These are phyloP conservation scores for Cyclina sinensis DNA, from an alignment of 1,140 invertebrate species.

Conservation along the genomic window DNA sequence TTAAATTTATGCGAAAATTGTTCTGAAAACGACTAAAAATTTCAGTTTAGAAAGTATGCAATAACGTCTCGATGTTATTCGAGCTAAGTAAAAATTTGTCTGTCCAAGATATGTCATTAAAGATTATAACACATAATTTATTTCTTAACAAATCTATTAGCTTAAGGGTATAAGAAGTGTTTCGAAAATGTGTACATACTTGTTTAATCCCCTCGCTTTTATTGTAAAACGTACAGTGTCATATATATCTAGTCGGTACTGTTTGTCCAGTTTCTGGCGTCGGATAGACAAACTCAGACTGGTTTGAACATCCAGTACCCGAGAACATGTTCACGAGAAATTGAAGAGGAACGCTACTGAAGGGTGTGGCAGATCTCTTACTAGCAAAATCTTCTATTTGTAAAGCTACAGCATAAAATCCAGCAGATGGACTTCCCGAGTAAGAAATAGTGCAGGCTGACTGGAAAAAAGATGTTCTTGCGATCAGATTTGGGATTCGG, in stretches of 20 bases:
- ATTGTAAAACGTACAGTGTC: not conserved
- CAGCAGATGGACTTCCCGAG: not conserved
- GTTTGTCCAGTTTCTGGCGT: not conserved
- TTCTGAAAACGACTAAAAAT: too few relatives aligned
- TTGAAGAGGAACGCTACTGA: constrained; percentile 46
- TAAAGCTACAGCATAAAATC: constrained; percentile 22
- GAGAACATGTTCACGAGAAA: constrained; percentile 20
- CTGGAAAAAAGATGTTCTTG: too few relatives aligned
- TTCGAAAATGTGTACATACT: too few relatives aligned
- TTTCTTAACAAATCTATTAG: too few relatives aligned
- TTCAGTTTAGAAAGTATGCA: too few relatives aligned
- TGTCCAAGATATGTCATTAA: too few relatives aligned
- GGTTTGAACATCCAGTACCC: not conserved
- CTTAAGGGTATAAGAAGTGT: too few relatives aligned
- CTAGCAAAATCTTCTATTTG: constrained; percentile 55
- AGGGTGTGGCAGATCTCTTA: not conserved
- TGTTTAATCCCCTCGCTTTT: not conserved
- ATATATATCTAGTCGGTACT: not conserved
- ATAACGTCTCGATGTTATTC: too few relatives aligned
- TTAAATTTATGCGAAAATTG: too few relatives aligned
- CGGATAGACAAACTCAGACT: constrained; percentile 1
- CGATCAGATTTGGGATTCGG: too few relatives aligned
- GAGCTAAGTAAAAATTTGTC: too few relatives aligned
- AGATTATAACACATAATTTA: too few relatives aligned
- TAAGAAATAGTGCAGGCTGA: constrained; percentile 5